phyloP scores from a whole-genome alignment of 1,140 invertebrate species.

The Pseudomyrmex cubaensis region DNA sequence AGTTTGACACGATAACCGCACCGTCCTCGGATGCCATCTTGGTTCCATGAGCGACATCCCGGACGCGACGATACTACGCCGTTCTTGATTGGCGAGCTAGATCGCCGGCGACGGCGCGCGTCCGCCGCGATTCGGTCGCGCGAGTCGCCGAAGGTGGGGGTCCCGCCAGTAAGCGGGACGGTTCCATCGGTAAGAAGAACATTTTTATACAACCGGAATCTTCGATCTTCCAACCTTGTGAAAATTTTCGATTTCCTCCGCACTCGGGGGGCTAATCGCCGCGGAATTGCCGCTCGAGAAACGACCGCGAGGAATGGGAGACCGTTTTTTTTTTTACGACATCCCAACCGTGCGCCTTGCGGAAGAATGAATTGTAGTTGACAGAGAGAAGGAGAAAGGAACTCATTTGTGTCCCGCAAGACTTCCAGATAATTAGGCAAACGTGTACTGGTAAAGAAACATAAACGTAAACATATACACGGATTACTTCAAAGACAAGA shows the following conservation, averaged over 20 bases:
- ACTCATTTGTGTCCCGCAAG: too few species aligned
- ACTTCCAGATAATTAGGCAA: too few species aligned
- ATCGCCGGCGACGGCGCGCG: conserved; percentile 58
- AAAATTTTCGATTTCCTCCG: conserved; percentile 45
- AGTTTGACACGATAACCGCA: conserved; percentile 83
- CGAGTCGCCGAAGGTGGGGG: conserved; percentile 43
- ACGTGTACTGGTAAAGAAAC: too few species aligned
- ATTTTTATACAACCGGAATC: conserved; percentile 69
- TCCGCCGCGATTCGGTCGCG: conserved; percentile 57
- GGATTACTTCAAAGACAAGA: too few species aligned
- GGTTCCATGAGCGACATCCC: conserved; percentile 76
- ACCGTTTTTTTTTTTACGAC: too few species aligned
- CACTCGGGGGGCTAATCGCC: neutral
- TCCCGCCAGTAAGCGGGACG: conserved; percentile 56
- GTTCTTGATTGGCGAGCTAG: conserved; percentile 59
- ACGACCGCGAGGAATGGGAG: too few species aligned
- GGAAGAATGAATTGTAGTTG: too few species aligned
- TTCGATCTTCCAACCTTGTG: conserved; percentile 62
- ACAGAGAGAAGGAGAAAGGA: too few species aligned
- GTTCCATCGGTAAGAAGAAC: conserved; percentile 49
- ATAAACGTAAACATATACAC: too few species aligned
- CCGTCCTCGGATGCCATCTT: conserved; percentile 86
- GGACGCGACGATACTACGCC: conserved; percentile 70
- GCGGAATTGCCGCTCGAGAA: neutral
- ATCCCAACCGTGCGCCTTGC: too few species aligned